Evolutionary conservation across 2,113 vertebrate species (phyloP).

Genomic region (Nothocercus julius): DNA sequence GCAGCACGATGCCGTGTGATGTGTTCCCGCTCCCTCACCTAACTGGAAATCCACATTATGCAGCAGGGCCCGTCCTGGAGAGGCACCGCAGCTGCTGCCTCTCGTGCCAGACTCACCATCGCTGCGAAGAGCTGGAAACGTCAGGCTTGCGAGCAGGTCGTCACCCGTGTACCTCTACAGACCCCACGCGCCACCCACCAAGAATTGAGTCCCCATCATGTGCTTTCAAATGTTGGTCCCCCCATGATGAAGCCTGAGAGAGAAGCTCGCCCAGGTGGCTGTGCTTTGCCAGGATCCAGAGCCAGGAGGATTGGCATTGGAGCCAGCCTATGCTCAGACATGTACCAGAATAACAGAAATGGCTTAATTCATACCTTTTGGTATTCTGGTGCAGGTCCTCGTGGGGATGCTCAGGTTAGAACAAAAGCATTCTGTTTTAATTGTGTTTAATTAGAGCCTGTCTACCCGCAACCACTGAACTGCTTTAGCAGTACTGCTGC

Average conservation of each 20-base stretch:
- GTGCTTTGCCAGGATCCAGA: neutral
- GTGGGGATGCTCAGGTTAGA: neutral
- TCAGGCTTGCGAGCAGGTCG: accelerated
- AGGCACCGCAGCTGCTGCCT: accelerated
- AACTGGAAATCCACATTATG: neutral
- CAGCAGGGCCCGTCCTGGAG: accelerated
- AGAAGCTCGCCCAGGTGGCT: neutral
- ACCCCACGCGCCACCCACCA: accelerated
- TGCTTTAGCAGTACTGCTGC: slow-evolving; percentile 5
- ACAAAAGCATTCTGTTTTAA: slow-evolving; percentile 56
- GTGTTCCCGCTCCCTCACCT: neutral
- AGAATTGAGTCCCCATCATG: accelerated
- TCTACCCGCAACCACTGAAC: neutral
- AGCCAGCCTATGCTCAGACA: neutral
- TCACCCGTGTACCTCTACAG: accelerated
- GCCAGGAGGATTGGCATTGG: neutral
- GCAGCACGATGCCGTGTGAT: accelerated
- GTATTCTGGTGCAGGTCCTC: neutral
- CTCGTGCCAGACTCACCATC: accelerated
- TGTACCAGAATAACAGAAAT: neutral
- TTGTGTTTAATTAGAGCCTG: slow-evolving; percentile 41
- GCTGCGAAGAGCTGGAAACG: neutral
- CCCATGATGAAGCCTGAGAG: neutral
- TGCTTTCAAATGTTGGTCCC: neutral
- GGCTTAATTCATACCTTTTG: neutral